Evolutionary conservation across 2,888 invertebrate species (phyloP).

Genomic region (Tricholauxania praeusta): DNA sequence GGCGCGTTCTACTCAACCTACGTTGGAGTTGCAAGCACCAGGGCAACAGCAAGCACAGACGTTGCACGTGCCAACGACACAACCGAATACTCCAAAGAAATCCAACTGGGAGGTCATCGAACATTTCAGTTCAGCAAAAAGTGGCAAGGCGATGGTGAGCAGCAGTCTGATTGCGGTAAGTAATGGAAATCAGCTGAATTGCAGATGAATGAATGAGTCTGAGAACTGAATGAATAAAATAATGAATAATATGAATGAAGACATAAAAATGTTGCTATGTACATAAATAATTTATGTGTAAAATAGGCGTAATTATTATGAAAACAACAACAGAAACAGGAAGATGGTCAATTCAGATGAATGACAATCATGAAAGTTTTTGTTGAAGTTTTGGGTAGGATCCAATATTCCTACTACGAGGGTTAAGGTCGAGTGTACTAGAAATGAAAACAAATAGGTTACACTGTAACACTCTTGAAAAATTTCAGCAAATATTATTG

Average conservation of each 20-base stretch:
- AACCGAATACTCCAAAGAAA: conserved; percentile 78
- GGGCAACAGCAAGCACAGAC: conserved; percentile 45
- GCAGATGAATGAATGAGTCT: neutral
- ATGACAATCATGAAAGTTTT: too few species aligned
- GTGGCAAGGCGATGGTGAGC: conserved; percentile 73
- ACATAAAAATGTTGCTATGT: too few species aligned
- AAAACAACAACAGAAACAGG: too few species aligned
- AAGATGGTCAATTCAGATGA: too few species aligned
- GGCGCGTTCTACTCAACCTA: conserved; percentile 62
- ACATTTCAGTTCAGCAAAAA: conserved; percentile 78
- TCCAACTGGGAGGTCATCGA: conserved; percentile 94
- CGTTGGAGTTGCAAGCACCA: conserved; percentile 64
- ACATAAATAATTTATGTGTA: too few species aligned
- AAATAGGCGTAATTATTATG: too few species aligned
- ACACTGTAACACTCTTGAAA: too few species aligned
- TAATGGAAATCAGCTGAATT: conserved; percentile 29
- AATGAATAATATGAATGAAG: neutral
- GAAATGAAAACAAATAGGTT: too few species aligned
- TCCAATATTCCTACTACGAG: too few species aligned
- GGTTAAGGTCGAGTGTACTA: too few species aligned
- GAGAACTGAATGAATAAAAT: neutral
- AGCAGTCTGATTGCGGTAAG: conserved; percentile 76
- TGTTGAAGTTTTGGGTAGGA: too few species aligned
- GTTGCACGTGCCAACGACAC: conserved; percentile 64
- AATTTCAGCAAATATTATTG: too few species aligned